phyloP scores from a whole-genome alignment of 2,797 vertebrate genomes.

The Pelodytes ibericus region DNA sequence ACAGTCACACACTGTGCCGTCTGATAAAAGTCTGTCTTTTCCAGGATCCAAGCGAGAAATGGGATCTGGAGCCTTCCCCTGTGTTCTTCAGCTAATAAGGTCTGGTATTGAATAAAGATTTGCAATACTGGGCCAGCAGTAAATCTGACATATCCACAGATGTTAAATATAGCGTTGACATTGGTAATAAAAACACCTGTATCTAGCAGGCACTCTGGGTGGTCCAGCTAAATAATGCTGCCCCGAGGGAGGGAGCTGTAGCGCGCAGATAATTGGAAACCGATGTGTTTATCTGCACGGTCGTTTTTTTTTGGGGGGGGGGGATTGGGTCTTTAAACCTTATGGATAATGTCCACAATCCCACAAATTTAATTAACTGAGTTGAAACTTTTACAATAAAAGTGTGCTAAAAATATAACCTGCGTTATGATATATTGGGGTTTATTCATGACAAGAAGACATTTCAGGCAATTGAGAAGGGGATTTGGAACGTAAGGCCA shows the following conservation, averaged over 20 bases:
- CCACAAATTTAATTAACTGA: no score
- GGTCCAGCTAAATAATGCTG: not conserved
- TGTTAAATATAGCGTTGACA: slow-evolving; percentile 27
- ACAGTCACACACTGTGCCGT: slow-evolving; percentile 1
- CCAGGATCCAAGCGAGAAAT: not conserved
- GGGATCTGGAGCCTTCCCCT: not conserved
- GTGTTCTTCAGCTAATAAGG: not conserved
- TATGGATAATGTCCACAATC: no score
- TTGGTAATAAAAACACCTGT: slow-evolving; percentile 28
- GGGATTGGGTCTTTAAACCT: no score
- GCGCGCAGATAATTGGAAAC: not conserved
- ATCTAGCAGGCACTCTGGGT: not conserved
- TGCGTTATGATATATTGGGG: no score
- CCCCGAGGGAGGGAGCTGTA: not conserved
- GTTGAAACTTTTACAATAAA: no score
- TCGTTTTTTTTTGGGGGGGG: not conserved
- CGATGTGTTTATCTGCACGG: not conserved
- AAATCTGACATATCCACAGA: slow-evolving; percentile 3
- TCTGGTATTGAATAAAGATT: slow-evolving; percentile 8
- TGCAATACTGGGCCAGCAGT: not conserved
- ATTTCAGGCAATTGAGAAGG: no score
- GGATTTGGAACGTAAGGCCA: no score
- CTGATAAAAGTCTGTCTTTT: not conserved
- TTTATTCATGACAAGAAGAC: no score
- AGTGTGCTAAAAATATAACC: no score